These are phyloP conservation scores for Muntiacus muntjak DNA, from an alignment of 2,113 vertebrate species.

Conservation along the genomic window DNA sequence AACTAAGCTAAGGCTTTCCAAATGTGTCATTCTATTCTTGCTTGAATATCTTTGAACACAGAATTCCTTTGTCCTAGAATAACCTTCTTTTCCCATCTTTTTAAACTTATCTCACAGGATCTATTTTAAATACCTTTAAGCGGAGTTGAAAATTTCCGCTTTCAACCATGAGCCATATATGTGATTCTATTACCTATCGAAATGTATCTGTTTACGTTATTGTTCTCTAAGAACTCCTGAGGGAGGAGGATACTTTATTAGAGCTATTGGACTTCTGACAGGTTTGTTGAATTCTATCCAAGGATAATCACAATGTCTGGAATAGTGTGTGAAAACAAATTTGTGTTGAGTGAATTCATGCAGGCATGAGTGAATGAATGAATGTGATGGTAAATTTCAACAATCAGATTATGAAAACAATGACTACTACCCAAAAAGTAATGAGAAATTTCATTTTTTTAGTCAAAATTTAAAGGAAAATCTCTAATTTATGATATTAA, in stretches of 20 bases:
- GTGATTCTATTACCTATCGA: background rate
- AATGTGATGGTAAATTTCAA: background rate
- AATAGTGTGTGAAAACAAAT: constrained; percentile 11
- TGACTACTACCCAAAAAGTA: background rate
- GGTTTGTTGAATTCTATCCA: constrained; percentile 15
- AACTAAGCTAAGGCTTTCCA: background rate
- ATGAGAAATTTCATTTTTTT: background rate
- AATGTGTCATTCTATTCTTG: constrained; percentile 17
- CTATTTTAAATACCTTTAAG: background rate
- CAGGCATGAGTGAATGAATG: background rate
- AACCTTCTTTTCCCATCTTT: background rate
- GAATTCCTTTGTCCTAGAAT: constrained; percentile 31
- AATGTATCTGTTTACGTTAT: constrained; percentile 2
- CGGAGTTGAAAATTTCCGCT: background rate
- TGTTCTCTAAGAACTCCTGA: background rate
- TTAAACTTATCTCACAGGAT: background rate
- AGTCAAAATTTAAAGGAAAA: background rate
- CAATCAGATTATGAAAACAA: background rate
- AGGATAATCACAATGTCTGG: background rate
- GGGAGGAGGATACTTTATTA: constrained; percentile 5
- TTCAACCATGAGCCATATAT: background rate
- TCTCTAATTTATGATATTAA: background rate
- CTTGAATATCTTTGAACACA: background rate
- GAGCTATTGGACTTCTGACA: background rate
- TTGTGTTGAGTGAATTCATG: background rate